phyloP scores from a whole-genome alignment of 2,888 invertebrate genomes.

The Clusia tigrina region DNA sequence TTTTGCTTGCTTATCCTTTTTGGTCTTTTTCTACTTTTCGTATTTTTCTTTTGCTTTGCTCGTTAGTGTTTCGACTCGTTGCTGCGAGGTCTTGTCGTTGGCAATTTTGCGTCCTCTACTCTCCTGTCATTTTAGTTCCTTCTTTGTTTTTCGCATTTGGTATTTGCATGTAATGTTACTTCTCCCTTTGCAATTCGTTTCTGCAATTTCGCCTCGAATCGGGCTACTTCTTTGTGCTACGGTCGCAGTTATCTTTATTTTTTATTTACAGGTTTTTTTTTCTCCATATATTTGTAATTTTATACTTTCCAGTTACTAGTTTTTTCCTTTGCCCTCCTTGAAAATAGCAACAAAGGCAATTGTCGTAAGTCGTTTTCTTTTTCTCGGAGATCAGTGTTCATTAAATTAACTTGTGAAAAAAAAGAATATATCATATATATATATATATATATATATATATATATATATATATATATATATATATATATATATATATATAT shows the following conservation, averaged over 20 bases:
- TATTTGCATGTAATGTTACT: conserved; percentile 8
- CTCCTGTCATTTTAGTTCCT: neutral
- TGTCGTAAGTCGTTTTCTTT: neutral
- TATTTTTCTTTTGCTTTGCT: too few species aligned
- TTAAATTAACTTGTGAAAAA: neutral
- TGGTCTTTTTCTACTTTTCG: neutral
- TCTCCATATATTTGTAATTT: neutral
- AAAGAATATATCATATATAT: too few species aligned
- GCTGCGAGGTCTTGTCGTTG: too few species aligned
- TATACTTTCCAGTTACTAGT: conserved; percentile 1
- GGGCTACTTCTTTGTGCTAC: neutral
- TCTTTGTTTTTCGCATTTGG: neutral
- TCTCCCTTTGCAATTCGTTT: conserved; percentile 7
- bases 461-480: too few species aligned
- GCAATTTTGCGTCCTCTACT: neutral
- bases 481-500: too few species aligned
- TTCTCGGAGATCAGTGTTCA: neutral
- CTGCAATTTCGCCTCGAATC: neutral
- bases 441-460: too few species aligned
- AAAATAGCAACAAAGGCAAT: neutral
- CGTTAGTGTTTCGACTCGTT: neutral
- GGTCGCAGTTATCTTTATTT: conserved; percentile 1
- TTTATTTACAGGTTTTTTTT: neutral
- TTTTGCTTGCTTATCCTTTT: neutral
- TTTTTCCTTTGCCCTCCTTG: conserved; percentile 4